phyloP scores from a whole-genome alignment of 2,113 vertebrate genomes.

The Petaurus breviceps region DNA sequence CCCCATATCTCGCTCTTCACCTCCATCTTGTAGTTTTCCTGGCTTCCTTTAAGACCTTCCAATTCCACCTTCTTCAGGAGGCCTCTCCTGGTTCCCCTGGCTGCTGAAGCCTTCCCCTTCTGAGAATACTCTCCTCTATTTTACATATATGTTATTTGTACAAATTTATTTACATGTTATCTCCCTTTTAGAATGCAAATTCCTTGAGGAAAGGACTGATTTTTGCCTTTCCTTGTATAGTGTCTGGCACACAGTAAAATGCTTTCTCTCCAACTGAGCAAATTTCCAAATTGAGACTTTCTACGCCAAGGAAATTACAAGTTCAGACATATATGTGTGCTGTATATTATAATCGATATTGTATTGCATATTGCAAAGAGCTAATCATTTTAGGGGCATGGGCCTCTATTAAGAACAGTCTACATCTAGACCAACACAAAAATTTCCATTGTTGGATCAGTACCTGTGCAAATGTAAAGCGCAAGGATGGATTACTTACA shows the following conservation, averaged over 20 bases:
- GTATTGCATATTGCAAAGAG: constrained; percentile 22
- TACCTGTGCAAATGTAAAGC: constrained; percentile 16
- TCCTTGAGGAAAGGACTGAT: background rate
- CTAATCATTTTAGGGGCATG: background rate
- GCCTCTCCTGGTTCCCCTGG: background rate
- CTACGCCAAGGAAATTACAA: background rate
- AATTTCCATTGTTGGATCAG: constrained; percentile 10
- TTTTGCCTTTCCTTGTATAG: background rate
- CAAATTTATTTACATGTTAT: background rate
- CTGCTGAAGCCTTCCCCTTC: background rate
- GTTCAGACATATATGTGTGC: background rate
- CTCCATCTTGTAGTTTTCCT: background rate
- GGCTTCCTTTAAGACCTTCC: background rate
- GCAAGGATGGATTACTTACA: constrained; percentile 12
- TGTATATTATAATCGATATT: background rate
- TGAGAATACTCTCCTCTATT: background rate
- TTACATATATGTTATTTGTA: background rate
- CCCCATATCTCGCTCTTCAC: background rate
- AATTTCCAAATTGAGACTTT: background rate
- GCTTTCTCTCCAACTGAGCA: background rate
- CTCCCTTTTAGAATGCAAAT: background rate
- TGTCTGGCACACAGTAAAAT: background rate
- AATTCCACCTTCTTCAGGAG: background rate
- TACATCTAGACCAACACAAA: constrained; percentile 29
- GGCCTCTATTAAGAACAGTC: constrained; percentile 1